Conservation (phyloP, 2,113 vertebrate species). For the Narcine bancroftii region DNA sequence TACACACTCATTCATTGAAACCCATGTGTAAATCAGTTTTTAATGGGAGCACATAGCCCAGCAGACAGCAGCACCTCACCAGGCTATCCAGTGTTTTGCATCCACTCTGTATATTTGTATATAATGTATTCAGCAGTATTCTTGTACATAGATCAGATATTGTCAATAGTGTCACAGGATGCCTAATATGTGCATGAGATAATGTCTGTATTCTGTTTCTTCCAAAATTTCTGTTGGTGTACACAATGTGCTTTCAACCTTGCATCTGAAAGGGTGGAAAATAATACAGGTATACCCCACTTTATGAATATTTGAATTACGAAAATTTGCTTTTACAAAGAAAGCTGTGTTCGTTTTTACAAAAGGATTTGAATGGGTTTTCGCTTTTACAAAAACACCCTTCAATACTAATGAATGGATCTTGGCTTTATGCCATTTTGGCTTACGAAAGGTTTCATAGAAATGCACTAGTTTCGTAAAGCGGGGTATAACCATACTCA, state of each 20-base stretch:
- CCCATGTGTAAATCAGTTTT: slow-evolving; percentile 61
- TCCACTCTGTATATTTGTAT: slow-evolving; percentile 68
- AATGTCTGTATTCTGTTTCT: slow-evolving; percentile 67
- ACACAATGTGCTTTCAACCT: slow-evolving; percentile 49
- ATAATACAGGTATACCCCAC: too few relatives aligned
- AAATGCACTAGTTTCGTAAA: too few relatives aligned
- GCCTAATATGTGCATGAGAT: slow-evolving; percentile 81
- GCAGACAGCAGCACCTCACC: slow-evolving; percentile 1
- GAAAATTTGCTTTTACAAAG: too few relatives aligned
- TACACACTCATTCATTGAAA: slow-evolving; percentile 85
- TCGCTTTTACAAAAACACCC: too few relatives aligned
- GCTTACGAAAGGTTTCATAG: too few relatives aligned
- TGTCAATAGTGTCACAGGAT: slow-evolving; percentile 69
- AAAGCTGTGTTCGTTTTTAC: too few relatives aligned
- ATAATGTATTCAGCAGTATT: slow-evolving; percentile 56
- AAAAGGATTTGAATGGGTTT: too few relatives aligned
- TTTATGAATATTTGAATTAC: too few relatives aligned
- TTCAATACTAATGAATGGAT: too few relatives aligned
- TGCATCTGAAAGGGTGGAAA: slow-evolving; percentile 48
- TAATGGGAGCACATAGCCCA: slow-evolving; percentile 15
- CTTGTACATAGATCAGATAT: slow-evolving; percentile 73
- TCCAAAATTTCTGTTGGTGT: slow-evolving; percentile 49
- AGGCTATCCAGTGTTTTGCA: slow-evolving; percentile 41
- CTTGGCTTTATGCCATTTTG: too few relatives aligned
- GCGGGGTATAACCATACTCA: too few relatives aligned